Evolutionary conservation across 2,888 invertebrate species (phyloP).

Genomic region (Anarsia innoxiella): DNA sequence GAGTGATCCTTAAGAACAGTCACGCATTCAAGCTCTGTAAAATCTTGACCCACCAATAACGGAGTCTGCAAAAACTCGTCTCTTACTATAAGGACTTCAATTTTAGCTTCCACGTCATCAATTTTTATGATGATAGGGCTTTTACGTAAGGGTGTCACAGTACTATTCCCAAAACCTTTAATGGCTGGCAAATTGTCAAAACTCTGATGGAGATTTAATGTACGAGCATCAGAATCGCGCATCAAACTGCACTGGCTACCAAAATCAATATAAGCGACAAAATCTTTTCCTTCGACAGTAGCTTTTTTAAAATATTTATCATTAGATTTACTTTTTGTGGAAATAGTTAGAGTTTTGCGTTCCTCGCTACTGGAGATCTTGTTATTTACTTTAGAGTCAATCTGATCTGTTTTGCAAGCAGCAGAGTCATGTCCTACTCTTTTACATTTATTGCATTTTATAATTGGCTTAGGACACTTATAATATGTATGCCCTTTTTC

Average conservation of each 20-base stretch:
- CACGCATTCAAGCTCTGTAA: neutral
- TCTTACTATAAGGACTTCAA: neutral
- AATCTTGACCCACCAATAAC: neutral
- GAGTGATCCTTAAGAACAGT: neutral
- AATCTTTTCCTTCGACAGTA: neutral
- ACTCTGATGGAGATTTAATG: neutral
- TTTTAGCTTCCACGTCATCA: slow-evolving; percentile 1
- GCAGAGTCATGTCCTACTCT: neutral
- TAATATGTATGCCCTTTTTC: neutral
- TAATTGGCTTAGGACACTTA: neutral
- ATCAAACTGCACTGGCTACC: slow-evolving; percentile 2
- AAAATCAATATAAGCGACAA: slow-evolving; percentile 2
- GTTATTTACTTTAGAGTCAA: too few species aligned
- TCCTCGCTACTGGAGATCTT: neutral
- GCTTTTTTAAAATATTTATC: neutral
- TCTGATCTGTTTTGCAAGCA: neutral
- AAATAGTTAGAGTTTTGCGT: neutral
- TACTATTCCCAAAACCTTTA: slow-evolving; percentile 2
- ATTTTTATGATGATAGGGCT: neutral
- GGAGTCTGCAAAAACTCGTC: neutral
- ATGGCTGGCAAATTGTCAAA: neutral
- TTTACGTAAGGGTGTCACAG: neutral
- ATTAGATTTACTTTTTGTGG: neutral
- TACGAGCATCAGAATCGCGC: neutral
- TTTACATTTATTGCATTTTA: neutral